These are phyloP conservation scores for Oreochromis spilurus DNA, from an alignment of 2,113 vertebrate genomes.

Conservation along the genomic window DNA sequence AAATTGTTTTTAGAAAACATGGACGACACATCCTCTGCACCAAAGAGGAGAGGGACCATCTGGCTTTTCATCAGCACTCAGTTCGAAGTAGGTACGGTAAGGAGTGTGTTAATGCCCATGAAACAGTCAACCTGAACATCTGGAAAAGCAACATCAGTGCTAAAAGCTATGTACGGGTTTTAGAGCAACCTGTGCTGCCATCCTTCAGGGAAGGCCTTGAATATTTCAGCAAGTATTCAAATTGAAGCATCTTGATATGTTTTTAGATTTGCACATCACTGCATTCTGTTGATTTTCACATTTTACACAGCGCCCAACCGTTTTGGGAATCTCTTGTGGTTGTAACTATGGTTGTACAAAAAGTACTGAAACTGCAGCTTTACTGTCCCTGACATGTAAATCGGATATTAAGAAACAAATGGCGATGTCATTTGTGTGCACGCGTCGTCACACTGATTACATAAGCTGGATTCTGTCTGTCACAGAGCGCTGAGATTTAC, in stretches of 20 bases:
- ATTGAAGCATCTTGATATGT: not conserved
- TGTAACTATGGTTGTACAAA: not conserved
- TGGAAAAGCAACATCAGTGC: accelerated
- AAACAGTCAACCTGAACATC: not conserved
- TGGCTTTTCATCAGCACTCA: not conserved
- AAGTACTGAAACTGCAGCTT: accelerated
- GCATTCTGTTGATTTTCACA: not conserved
- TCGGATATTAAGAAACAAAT: not conserved
- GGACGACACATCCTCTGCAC: accelerated
- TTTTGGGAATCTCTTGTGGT: not conserved
- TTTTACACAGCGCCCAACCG: accelerated
- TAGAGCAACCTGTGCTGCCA: accelerated
- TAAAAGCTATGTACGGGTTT: not conserved
- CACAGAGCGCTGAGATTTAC: not conserved
- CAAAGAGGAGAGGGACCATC: accelerated
- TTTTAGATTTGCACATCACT: not conserved
- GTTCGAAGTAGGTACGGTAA: not conserved
- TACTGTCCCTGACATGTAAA: accelerated
- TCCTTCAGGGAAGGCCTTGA: not conserved
- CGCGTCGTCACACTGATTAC: not conserved
- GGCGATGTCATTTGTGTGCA: accelerated
- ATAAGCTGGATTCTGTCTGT: not conserved
- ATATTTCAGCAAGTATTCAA: accelerated
- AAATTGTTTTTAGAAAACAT: not conserved
- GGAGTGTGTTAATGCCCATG: not conserved